Base-by-base conservation (phyloP, 2,888 invertebrate genomes). In the Labia minor region DNA sequence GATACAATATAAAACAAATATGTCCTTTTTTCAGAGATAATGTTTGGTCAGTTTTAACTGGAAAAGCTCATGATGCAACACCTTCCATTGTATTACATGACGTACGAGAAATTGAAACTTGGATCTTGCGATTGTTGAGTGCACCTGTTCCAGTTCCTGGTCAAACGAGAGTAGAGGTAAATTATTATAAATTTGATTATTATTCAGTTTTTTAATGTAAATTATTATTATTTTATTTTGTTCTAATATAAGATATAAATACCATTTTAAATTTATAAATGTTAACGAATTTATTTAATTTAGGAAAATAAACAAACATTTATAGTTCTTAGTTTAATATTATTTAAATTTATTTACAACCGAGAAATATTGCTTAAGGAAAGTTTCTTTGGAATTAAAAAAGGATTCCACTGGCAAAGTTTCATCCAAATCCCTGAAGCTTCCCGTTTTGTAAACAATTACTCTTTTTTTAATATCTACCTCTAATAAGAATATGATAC, bases 101-200 rank as follows among this genome's bases (percentile, higher is more conserved):
- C 79, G 94, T 99, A 61, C 86, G 92, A 72, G 97, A 98, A 81
- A 94, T 99, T 71, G 99, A 99, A 80, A 98, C 96, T 6, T 99
- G 99, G 98, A 97, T 99, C 73, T 81, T 99, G 69, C 86, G 96
- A 69, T 82, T 99, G 61, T 83, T 99, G 62, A 97, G 96, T 71
- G 92, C 98, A 67, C 99, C 99, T 1, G 98, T 99, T 65, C 97
- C 98, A 3, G 94, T 99, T 68, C 99, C 99, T 37, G 94, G 95
- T 67, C 95, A 95, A 80, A 99, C 99, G 11, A 86, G 92, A 76
- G 84, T 86, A 37, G 83, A 85, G 77, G 82, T 82, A 73, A 70
- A 26, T 37, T 16, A 20, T 14, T 14, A 14, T 1, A 18, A 6
- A n/a, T n/a, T n/a, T n/a, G n/a, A n/a, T n/a, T n/a, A n/a, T n/a